phyloP scores from a whole-genome alignment of 1,140 invertebrate genomes.

The Lepidostoma basale region DNA sequence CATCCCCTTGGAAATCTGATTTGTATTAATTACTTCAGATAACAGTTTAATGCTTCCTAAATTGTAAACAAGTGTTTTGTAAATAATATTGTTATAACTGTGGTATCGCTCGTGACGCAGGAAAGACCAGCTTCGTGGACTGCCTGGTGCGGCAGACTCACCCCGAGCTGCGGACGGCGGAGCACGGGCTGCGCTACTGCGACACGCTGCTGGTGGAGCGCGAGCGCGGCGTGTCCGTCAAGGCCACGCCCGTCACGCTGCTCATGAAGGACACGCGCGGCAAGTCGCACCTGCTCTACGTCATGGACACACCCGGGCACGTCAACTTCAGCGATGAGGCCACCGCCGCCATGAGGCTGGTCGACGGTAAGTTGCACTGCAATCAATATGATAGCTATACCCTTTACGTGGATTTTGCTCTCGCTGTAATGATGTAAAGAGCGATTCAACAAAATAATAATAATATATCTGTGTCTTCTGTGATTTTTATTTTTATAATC shows the following conservation, averaged over 20 bases:
- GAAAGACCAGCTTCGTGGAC: slow-evolving; percentile 97
- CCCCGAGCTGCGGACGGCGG: slow-evolving; percentile 76
- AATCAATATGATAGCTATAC: too few relatives aligned
- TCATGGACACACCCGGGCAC: slow-evolving; percentile 99
- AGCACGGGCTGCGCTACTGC: slow-evolving; percentile 82
- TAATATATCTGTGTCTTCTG: background rate
- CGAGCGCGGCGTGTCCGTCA: slow-evolving; percentile 96
- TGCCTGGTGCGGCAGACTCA: slow-evolving; percentile 97
- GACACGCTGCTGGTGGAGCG: slow-evolving; percentile 98
- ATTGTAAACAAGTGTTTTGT: too few relatives aligned
- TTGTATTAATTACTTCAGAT: background rate
- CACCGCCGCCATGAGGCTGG: slow-evolving; percentile 94
- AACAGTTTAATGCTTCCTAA: too few relatives aligned
- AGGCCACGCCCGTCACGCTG: slow-evolving; percentile 93
- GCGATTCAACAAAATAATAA: too few relatives aligned
- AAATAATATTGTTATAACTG: too few relatives aligned
- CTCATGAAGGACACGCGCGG: slow-evolving; percentile 91
- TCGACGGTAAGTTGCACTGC: slow-evolving; percentile 74
- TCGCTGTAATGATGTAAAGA: too few relatives aligned
- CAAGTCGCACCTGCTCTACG: slow-evolving; percentile 94
- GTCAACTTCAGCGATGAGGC: slow-evolving; percentile 99
- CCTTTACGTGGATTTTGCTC: too few relatives aligned
- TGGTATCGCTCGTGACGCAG: slow-evolving; percentile 45
- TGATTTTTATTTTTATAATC: too few relatives aligned
- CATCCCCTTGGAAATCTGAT: too few relatives aligned